Conservation (phyloP, 2,888 invertebrate genomes). For the Octodonta nipae region DNA sequence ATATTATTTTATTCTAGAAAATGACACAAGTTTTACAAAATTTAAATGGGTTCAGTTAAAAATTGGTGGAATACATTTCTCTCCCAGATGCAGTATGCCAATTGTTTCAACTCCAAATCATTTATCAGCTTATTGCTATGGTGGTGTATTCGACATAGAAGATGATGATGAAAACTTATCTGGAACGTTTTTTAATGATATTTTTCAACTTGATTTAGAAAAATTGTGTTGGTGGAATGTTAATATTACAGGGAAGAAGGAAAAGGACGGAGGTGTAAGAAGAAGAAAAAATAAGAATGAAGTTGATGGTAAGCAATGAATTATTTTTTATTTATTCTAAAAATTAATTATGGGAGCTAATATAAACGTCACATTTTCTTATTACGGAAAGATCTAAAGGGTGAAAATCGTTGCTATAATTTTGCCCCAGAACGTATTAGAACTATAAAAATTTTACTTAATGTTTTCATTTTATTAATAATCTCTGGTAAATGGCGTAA, state of each 20-base stretch:
- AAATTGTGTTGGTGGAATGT: slow-evolving; percentile 60
- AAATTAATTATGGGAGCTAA: too few relatives aligned
- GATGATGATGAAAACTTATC: slow-evolving; percentile 60
- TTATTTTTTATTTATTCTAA: too few relatives aligned
- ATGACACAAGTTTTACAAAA: slow-evolving; percentile 44
- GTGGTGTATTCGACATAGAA: slow-evolving; percentile 74
- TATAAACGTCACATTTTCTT: too few relatives aligned
- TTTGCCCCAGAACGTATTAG: too few relatives aligned
- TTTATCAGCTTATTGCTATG: slow-evolving; percentile 61
- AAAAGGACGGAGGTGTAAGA: slow-evolving; percentile 28
- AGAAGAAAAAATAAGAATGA: slow-evolving; percentile 35
- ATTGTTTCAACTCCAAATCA: slow-evolving; percentile 48
- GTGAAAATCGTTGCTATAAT: too few relatives aligned
- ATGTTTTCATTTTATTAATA: too few relatives aligned
- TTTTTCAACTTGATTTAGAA: slow-evolving; percentile 62
- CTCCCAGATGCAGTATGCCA: slow-evolving; percentile 57
- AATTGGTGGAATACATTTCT: slow-evolving; percentile 48
- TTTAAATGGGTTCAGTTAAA: slow-evolving; percentile 62
- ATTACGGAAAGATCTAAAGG: too few relatives aligned
- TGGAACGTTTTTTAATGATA: slow-evolving; percentile 70
- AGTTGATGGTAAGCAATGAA: too few relatives aligned
- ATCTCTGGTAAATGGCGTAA: too few relatives aligned
- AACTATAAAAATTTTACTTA: too few relatives aligned
- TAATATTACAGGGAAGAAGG: slow-evolving; percentile 37
- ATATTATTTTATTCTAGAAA: slow-evolving; percentile 36